Evolutionary conservation across 2,113 vertebrate genomes (phyloP).

Genomic region (Pantherophis guttatus): DNA sequence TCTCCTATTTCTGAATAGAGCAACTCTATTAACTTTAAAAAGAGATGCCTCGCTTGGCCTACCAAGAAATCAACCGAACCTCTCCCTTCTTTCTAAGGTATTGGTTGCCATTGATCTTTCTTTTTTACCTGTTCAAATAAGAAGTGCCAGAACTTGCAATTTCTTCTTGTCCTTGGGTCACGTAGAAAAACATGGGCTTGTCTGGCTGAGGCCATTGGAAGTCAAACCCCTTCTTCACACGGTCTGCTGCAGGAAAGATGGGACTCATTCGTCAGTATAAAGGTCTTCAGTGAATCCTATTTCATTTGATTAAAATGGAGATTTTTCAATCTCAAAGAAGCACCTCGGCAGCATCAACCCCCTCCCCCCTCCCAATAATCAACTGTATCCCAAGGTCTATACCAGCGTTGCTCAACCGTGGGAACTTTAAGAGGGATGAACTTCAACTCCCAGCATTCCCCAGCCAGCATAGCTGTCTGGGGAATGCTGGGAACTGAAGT

Average conservation of each 20-base stretch:
- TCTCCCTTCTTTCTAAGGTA: not conserved
- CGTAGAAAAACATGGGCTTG: slow-evolving; percentile 99
- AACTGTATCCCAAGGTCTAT: fast-evolving
- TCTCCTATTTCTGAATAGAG: not conserved
- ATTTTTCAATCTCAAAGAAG: not conserved
- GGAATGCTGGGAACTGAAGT: too few relatives aligned
- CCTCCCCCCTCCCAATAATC: not conserved
- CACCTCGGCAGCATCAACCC: not conserved
- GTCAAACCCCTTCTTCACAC: slow-evolving; percentile 97
- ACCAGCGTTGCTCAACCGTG: not conserved
- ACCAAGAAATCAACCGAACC: not conserved
- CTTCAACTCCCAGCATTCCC: not conserved
- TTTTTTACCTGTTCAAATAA: slow-evolving; percentile 91
- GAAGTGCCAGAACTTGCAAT: slow-evolving; percentile 98
- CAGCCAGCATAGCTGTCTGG: too few relatives aligned
- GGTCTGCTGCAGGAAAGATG: slow-evolving; percentile 75
- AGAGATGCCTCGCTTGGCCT: not conserved
- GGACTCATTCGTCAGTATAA: not conserved
- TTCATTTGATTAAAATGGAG: not conserved
- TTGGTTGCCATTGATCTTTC: not conserved
- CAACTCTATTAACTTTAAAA: not conserved
- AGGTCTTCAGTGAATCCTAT: not conserved
- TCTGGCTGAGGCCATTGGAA: slow-evolving; percentile 99
- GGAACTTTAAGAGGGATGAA: not conserved
- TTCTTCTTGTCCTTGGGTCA: slow-evolving; percentile 97